Evolutionary conservation across 2,113 vertebrate species (phyloP).

Genomic region (Hyperopisus bebe): DNA sequence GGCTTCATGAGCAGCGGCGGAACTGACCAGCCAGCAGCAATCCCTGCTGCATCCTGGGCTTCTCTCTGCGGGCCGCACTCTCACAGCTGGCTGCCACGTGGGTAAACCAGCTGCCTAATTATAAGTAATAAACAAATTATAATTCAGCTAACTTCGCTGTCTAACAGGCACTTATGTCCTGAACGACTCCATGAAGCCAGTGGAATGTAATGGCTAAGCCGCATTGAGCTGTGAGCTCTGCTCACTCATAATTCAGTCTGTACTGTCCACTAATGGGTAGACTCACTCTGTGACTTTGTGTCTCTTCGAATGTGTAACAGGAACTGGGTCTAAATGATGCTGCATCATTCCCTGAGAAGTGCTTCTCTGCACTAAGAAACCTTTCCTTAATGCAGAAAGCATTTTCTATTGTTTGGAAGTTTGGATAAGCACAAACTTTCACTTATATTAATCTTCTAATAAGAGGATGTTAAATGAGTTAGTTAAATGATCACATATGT

Average conservation of each 20-base stretch:
- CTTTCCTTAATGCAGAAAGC: neutral
- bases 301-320: neutral
- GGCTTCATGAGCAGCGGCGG: conserved; percentile 27
- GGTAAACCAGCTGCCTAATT: neutral
- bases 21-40: conserved; percentile 54
- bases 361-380: neutral
- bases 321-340: neutral
- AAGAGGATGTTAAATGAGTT: neutral
- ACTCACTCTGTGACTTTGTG: neutral
- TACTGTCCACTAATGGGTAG: neutral
- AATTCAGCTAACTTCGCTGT: neutral
- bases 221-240: neutral
- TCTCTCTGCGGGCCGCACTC: neutral
- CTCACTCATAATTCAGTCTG: neutral
- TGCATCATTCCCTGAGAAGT: neutral
- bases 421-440: neutral
- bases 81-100: neutral
- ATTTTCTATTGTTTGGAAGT: neutral
- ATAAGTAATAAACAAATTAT: neutral
- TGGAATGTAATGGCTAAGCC: neutral
- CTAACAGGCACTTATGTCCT: neutral
- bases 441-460: neutral
- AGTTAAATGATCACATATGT: neutral
- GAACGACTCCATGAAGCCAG: neutral
- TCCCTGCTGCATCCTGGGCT: conserved; percentile 28